Evolutionary conservation across 2,888 invertebrate species (phyloP), one percentile per base, ranked within the genome.

Genomic region (Syrphus vitripennis): DNA sequence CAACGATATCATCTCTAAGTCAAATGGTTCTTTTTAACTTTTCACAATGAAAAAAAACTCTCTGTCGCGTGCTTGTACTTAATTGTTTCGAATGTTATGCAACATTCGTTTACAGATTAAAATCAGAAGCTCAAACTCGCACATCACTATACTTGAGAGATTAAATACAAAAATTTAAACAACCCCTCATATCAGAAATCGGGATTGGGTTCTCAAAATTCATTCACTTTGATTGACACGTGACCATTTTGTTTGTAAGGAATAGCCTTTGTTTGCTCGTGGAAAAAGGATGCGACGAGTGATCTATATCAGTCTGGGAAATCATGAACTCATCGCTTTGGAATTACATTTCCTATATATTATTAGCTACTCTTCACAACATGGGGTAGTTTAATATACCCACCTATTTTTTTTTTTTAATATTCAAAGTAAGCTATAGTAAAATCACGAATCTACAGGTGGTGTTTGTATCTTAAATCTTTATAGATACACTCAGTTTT

Each of bases 1-100:
- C 29, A 63, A 31, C 67, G 65, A 70, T 76, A 70, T 42, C 75
- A 86, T 48, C 74, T 77, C 67, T 67, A 53, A 76, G 81, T 71
- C 76, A 81, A 86, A 77, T 69, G 69, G 67, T 50, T 26, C 72
- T 76, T 34, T 65, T 77, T 67, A 78, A 50, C 69, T 78, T 69
- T 57, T 59, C 14, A 14, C 2, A 7, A 31, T 9, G 12, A 50
- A 48, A 48, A 42, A 72, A 67, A 19, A 21, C 7, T 48, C 57
- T 89, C 87, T 87, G 88, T 87, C 91, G 91, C 91, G 91, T 91
- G 91, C 72, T 89, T 87, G 89, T 90, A 91, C 91, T 92, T 91
- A 92, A 92, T 91, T 91, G 91, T 91, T 90, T 81, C 81, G 89
- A 91, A 91, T 91, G 91, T 91, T 92, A 90, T 91, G 92, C 90